These are phyloP conservation scores for Pelecanoides urinatrix DNA, from an alignment of 2,113 vertebrate species.

Conservation along the genomic window DNA sequence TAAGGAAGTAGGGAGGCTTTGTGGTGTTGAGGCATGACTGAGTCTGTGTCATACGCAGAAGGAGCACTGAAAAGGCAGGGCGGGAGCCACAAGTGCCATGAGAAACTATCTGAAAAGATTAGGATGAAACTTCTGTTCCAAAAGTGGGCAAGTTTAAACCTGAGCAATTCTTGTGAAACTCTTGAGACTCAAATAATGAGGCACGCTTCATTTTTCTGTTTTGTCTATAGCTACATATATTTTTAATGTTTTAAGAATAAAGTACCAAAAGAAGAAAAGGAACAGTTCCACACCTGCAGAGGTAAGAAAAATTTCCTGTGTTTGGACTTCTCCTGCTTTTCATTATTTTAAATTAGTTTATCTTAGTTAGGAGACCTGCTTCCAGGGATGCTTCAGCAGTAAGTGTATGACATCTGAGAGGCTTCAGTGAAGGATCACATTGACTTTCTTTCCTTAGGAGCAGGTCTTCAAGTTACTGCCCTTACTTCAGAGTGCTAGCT, in stretches of 20 bases:
- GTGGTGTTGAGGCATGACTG: background rate
- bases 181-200: background rate
- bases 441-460: background rate
- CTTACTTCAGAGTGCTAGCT: background rate
- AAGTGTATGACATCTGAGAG: background rate
- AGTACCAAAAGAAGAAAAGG: background rate
- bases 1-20: background rate
- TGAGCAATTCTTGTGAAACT: slow-evolving; percentile 19
- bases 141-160: background rate
- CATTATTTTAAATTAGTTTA: background rate
- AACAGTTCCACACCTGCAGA: background rate
- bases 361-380: background rate
- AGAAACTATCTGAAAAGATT: background rate
- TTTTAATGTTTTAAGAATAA: background rate
- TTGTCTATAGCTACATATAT: background rate
- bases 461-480: background rate
- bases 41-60: background rate
- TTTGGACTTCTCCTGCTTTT: background rate
- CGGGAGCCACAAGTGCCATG: background rate
- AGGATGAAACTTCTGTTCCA: background rate
- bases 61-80: background rate
- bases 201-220: background rate
- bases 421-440: background rate
- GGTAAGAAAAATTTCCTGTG: background rate
- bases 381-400: background rate